Percentiles rank a stretch among this genome's conserved stretches.
Evolutionary conservation across 2,888 invertebrate species (phyloP).

Genomic region (Acrobasis suavella): DNA sequence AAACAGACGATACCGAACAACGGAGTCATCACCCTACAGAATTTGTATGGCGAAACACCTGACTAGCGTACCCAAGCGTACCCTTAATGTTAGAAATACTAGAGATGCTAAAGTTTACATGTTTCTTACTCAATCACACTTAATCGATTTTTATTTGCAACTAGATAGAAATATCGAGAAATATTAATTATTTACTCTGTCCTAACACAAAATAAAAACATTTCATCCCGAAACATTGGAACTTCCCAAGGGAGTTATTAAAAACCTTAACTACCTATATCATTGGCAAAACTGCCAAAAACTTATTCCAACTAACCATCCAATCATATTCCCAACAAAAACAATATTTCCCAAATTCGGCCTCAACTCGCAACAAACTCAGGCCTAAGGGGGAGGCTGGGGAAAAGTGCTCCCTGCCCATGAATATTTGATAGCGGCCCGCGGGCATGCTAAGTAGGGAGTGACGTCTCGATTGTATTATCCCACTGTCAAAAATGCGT

Average conservation of each 20-base stretch:
- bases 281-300: background rate
- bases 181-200: too few species aligned
- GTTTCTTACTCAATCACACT: too few species aligned
- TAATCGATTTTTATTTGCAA: too few species aligned
- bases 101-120: too few species aligned
- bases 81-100: too few species aligned
- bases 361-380: background rate
- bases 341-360: background rate
- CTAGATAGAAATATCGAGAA: too few species aligned
- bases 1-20: too few species aligned
- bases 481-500: slow-evolving; percentile 13
- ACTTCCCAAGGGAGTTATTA: background rate
- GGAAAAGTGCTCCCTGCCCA: slow-evolving; percentile 43
- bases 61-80: too few species aligned
- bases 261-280: background rate
- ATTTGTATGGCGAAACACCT: too few species aligned
- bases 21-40: too few species aligned
- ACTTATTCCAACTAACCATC: background rate
- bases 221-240: background rate
- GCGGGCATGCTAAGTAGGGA: slow-evolving; percentile 42
- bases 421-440: slow-evolving; percentile 67
- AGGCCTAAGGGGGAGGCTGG: slow-evolving; percentile 38
- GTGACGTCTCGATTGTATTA: slow-evolving; percentile 28
- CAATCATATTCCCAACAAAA: background rate
- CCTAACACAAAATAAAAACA: too few species aligned